These are phyloP conservation scores for Megalopta genalis DNA, from an alignment of 1,140 invertebrate genomes.

Conservation along the genomic window DNA sequence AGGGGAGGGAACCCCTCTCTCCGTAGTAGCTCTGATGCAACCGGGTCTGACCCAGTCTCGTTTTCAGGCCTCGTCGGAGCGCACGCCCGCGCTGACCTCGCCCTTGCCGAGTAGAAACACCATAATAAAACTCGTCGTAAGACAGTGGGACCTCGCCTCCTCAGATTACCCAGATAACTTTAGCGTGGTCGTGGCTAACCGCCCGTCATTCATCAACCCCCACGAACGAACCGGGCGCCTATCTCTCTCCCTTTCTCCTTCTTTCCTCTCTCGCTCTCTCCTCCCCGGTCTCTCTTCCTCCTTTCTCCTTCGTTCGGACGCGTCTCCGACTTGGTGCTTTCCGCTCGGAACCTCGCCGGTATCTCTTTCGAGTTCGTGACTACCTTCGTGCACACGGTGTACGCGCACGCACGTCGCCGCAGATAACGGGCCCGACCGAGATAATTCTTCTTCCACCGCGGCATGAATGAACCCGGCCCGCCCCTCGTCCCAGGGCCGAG, in stretches of 20 bases:
- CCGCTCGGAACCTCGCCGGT: conserved; percentile 41
- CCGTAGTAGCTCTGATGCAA: conserved; percentile 66
- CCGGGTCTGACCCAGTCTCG: conserved; percentile 72
- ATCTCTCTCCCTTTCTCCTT: not conserved
- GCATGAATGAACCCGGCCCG: conserved; percentile 62
- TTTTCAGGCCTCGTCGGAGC: conserved; percentile 55
- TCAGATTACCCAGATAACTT: conserved; percentile 79
- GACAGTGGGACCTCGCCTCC: conserved; percentile 68
- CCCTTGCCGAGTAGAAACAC: conserved; percentile 71
- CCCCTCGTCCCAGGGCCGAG: not conserved
- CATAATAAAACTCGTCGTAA: conserved; percentile 66
- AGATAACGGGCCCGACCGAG: conserved; percentile 60
- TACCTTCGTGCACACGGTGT: conserved; percentile 45
- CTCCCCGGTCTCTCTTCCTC: not conserved
- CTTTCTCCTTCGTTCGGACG: not conserved
- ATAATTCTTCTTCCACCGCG: conserved; percentile 62
- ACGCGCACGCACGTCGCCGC: conserved; percentile 59
- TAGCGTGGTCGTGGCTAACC: conserved; percentile 71
- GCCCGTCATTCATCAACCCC: conserved; percentile 77
- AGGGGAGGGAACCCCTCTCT: not conserved
- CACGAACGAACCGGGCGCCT: conserved; percentile 29
- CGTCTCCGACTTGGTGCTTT: conserved; percentile 18
- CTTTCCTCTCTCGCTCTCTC: not conserved
- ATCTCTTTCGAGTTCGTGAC: conserved; percentile 61
- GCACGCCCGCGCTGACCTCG: conserved; percentile 71